These are phyloP conservation scores for Stigmatopora nigra DNA, from an alignment of 2,113 vertebrate genomes.

Conservation along the genomic window DNA sequence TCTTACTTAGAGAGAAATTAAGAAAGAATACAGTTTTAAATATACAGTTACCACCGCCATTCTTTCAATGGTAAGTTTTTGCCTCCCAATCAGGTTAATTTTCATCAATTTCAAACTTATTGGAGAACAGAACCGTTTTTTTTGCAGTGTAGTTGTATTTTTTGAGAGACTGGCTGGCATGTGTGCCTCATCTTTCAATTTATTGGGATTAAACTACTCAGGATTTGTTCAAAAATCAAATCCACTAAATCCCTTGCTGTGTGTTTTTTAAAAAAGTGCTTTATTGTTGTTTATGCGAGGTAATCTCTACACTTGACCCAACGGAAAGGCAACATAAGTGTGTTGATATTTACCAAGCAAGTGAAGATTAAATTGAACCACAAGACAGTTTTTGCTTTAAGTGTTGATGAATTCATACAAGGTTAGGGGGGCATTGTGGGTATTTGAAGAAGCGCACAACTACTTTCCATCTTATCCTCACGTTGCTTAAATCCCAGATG, in stretches of 20 bases:
- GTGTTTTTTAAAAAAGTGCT: neutral
- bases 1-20: neutral
- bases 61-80: neutral
- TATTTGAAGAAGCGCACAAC: neutral
- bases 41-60: neutral
- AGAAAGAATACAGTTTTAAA: neutral
- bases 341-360: neutral
- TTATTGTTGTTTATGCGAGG: neutral
- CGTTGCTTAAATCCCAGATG: neutral
- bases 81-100: neutral
- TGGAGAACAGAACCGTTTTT: too few relatives aligned
- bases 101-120: neutral
- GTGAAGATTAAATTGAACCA: neutral
- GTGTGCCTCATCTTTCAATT: neutral
- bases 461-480: neutral
- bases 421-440: neutral
- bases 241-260: neutral
- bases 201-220: neutral
- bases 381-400: neutral
- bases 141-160: neutral
- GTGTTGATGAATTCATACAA: neutral
- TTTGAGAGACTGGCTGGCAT: neutral
- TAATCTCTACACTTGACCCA: neutral
- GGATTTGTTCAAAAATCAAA: neutral
- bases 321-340: neutral